Base-by-base conservation (phyloP, 2,888 invertebrate species). In the Ectemnius continuus region DNA sequence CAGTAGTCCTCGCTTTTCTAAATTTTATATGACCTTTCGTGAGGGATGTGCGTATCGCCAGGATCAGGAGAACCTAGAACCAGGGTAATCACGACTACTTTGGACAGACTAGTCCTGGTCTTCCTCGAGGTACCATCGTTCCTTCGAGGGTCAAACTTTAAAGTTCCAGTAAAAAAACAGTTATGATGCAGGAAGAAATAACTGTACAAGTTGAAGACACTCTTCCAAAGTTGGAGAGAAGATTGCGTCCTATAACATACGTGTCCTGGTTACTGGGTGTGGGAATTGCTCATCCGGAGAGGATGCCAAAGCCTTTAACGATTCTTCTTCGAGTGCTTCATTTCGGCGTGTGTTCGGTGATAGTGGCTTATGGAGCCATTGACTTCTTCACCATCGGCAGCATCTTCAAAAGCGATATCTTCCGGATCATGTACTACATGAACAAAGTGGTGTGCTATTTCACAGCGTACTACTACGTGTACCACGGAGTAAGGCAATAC, bases 391-490 rank as follows among this genome's bases (percentile, higher is more conserved):
- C 84, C 0, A 86, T 88, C 47, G 81, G 82, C 8, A 79, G 67
- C 20, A 74, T 83, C 16, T 86, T 88, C 67, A 84, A 81, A 66
- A 87, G 86, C 58, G 81, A 88, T 48, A 82, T 87, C 13, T 88
- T 83, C 74, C 85, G 86, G 63, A 88, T 88, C 23, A 88, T 88
- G 84, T 88, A 88, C 52, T 87, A 81, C 73, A 82, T 80, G 76
- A 88, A 87, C 79, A 87, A 88, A 63, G 83, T 80, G 0, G 73
- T 84, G 3, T 82, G 82, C 47, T 87, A 87, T 59, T 47, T 88
- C 1, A 80, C 88, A 0, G 82, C 87, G 1, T 88, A 87, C 26
- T 88, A 88, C 48, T 88, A 87, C 68, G 85, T 88, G 2, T 79
- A 60, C 4, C 85, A 86, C 14, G 84, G 85, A 16, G 36, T 84